phyloP scores from a whole-genome alignment of 2,797 vertebrate genomes.

The Sebastes goodei region DNA sequence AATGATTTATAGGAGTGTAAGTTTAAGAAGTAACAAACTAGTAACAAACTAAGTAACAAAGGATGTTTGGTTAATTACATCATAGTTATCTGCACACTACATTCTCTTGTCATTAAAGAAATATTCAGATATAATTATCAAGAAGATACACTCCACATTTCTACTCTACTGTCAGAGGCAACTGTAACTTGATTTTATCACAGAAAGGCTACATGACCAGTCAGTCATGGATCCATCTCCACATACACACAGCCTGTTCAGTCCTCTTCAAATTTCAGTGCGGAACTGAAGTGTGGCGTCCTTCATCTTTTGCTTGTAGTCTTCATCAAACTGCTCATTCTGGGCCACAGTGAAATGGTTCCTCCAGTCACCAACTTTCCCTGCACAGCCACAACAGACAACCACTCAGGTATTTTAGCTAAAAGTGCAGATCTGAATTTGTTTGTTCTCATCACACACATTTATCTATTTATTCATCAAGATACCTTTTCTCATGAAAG shows the following conservation, averaged over 20 bases:
- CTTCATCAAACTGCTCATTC: slow-evolving; percentile 73
- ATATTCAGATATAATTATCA: not conserved
- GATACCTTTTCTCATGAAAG: slow-evolving; percentile 91
- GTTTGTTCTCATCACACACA: not conserved
- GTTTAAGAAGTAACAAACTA: too few species aligned
- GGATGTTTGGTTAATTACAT: not conserved
- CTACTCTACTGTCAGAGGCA: not conserved
- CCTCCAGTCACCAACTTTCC: slow-evolving; percentile 81
- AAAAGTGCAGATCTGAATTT: not conserved
- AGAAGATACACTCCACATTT: not conserved
- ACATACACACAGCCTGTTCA: not conserved
- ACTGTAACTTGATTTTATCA: not conserved
- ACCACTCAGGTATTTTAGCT: not conserved
- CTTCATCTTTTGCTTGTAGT: slow-evolving; percentile 74
- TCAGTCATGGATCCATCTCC: not conserved
- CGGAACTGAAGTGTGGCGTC: slow-evolving; percentile 49
- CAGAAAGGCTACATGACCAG: not conserved
- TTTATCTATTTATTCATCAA: not conserved
- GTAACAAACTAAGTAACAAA: too few species aligned
- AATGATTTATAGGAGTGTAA: too few species aligned
- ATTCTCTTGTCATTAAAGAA: not conserved
- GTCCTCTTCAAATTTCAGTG: slow-evolving; percentile 24
- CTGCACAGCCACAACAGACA: slow-evolving; percentile 36
- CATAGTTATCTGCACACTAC: not conserved
- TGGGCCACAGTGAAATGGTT: slow-evolving; percentile 74